Evolutionary conservation across 2,888 invertebrate genomes (phyloP).

Genomic region (Heteromyza rotundicornis): DNA sequence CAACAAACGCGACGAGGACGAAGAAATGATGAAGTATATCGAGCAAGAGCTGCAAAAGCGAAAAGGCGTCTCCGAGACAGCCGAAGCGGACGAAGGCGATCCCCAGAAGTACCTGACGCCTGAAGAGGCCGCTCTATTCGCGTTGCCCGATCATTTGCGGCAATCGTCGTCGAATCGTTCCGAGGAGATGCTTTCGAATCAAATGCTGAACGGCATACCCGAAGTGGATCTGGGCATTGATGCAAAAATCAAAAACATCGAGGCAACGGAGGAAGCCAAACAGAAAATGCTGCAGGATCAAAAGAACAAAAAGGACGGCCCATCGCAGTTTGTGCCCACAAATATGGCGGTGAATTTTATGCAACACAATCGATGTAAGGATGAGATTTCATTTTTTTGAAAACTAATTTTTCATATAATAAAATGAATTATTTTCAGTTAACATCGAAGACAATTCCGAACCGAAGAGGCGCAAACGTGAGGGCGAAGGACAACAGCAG

Average conservation of each 20-base stretch:
- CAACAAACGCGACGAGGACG: slow-evolving; percentile 97
- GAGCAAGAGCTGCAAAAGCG: slow-evolving; percentile 86
- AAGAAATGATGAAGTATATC: slow-evolving; percentile 95
- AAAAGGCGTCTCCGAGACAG: slow-evolving; percentile 68
- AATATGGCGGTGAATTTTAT: slow-evolving; percentile 99
- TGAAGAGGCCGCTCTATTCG: slow-evolving; percentile 87
- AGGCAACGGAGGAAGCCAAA: slow-evolving; percentile 98
- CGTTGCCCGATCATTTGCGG: slow-evolving; percentile 87
- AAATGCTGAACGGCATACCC: slow-evolving; percentile 99
- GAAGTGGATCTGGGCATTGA: slow-evolving; percentile 99
- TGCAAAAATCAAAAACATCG: slow-evolving; percentile 97
- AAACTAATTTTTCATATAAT: not conserved
- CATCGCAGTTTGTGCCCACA: slow-evolving; percentile 94
- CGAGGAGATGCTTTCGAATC: slow-evolving; percentile 99
- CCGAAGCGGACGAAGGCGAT: slow-evolving; percentile 66
- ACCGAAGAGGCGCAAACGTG: slow-evolving; percentile 62
- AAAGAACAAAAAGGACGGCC: slow-evolving; percentile 89
- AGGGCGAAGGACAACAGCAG: slow-evolving; percentile 51
- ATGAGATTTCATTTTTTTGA: not conserved
- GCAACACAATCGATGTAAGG: slow-evolving; percentile 92
- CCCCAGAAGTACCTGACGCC: slow-evolving; percentile 75
- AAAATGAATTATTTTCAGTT: slow-evolving; percentile 64
- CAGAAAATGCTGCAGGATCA: slow-evolving; percentile 87
- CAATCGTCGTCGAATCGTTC: slow-evolving; percentile 86
- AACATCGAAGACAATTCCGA: slow-evolving; percentile 78